Evolutionary conservation across 2,888 invertebrate genomes (phyloP).

Genomic region (Meteorus colon): DNA sequence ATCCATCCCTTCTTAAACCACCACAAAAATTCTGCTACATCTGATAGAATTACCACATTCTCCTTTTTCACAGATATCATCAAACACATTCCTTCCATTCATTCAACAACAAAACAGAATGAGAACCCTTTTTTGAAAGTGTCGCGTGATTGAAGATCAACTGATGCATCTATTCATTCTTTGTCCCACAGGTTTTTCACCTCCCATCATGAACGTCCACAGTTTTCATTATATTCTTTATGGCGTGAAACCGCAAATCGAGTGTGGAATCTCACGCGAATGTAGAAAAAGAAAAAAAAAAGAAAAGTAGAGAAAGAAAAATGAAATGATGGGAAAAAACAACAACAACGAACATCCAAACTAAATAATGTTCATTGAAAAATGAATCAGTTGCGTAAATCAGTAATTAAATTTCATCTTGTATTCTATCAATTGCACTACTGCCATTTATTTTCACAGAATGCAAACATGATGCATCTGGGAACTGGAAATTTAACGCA

Average conservation of each 20-base stretch:
- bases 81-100: no score
- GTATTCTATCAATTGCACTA: neutral
- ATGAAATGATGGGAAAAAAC: neutral
- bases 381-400: neutral
- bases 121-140: constrained; percentile 29
- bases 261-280: constrained; percentile 34
- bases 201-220: neutral
- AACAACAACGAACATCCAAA: neutral
- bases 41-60: no score
- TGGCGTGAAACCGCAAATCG: constrained; percentile 27
- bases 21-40: neutral
- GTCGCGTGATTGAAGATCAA: constrained; percentile 38
- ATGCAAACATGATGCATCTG: constrained; percentile 38
- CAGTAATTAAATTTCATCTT: constrained; percentile 1
- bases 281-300: constrained; percentile 3
- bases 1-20: constrained; percentile 26
- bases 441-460: neutral
- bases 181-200: constrained; percentile 16
- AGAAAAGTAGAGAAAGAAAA: neutral
- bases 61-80: no score
- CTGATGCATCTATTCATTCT: constrained; percentile 24
- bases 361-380: neutral
- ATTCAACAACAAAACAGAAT: constrained; percentile 28
- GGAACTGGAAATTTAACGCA: constrained; percentile 32
- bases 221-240: constrained; percentile 12